Evolutionary conservation across 2,888 invertebrate species (phyloP).

Genomic region (Oscheius sp.): DNA sequence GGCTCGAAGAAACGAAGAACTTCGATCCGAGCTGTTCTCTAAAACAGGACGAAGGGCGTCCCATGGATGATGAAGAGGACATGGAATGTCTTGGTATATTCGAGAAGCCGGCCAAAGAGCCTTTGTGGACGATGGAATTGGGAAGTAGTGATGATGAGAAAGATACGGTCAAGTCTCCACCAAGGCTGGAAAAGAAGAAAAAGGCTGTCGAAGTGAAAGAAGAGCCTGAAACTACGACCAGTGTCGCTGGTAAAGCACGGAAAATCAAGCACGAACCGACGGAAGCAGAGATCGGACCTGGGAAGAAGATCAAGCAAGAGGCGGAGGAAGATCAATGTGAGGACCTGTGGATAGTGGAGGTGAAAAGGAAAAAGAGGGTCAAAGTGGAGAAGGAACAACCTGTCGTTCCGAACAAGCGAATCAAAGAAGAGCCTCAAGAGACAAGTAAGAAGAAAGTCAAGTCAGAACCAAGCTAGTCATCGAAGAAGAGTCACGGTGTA

Average conservation of each 20-base stretch:
- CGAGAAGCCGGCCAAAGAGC: neutral
- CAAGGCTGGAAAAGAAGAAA: neutral
- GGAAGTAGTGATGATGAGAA: conserved; percentile 8
- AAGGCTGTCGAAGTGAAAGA: neutral
- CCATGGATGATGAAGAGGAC: neutral
- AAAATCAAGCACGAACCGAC: neutral
- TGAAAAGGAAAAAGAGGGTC: neutral
- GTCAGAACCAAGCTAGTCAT: no score
- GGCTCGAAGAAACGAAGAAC: neutral
- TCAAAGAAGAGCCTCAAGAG: conserved; percentile 10
- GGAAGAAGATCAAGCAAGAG: neutral
- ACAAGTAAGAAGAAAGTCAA: no score
- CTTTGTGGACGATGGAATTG: conserved; percentile 2
- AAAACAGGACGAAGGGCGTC: neutral
- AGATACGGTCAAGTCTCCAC: neutral
- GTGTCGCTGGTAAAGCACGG: neutral
- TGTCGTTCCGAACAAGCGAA: neutral
- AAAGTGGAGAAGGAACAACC: neutral
- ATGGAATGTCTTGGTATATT: neutral
- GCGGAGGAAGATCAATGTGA: neutral
- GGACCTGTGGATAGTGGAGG: neutral
- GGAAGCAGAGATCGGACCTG: neutral
- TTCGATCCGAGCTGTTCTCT: neutral
- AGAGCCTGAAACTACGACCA: neutral
- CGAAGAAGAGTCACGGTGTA: no score